These are phyloP conservation scores for Myotis findleyi DNA, from an alignment of 2,797 vertebrate genomes.

Conservation along the genomic window DNA sequence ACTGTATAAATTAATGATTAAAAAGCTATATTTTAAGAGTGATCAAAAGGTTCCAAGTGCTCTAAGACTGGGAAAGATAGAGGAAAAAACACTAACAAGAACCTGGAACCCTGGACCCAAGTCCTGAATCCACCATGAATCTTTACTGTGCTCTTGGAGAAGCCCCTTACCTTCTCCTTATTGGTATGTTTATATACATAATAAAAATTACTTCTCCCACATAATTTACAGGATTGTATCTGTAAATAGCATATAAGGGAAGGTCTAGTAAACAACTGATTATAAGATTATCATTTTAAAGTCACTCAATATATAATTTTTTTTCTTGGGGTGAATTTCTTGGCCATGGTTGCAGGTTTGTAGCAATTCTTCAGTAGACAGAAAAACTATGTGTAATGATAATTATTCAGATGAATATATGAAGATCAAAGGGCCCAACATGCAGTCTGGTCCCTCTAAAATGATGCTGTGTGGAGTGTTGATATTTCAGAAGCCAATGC, in stretches of 20 bases:
- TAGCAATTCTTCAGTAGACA: not conserved
- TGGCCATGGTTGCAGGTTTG: not conserved
- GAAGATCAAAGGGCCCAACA: not conserved
- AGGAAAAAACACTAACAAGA: not conserved
- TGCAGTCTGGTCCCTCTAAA: not conserved
- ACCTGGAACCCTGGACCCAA: accelerated
- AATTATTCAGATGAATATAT: not conserved
- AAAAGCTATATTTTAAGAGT: not conserved
- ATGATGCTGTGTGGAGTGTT: not conserved
- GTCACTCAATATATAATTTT: not conserved
- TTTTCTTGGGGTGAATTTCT: not conserved
- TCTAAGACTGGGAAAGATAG: not conserved
- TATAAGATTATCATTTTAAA: not conserved
- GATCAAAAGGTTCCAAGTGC: not conserved
- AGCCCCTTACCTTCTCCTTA: not conserved
- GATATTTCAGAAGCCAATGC: not conserved
- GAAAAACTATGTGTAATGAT: not conserved
- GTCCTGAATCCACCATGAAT: not conserved
- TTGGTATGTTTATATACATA: not conserved
- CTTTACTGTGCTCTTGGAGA: not conserved
- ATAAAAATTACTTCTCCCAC: not conserved
- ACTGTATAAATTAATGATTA: not conserved
- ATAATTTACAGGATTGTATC: not conserved
- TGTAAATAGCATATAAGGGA: not conserved
- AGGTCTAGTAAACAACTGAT: not conserved